Evolutionary conservation across 2,797 vertebrate genomes (phyloP).

Genomic region (Cynodonichthys magdalenae): DNA sequence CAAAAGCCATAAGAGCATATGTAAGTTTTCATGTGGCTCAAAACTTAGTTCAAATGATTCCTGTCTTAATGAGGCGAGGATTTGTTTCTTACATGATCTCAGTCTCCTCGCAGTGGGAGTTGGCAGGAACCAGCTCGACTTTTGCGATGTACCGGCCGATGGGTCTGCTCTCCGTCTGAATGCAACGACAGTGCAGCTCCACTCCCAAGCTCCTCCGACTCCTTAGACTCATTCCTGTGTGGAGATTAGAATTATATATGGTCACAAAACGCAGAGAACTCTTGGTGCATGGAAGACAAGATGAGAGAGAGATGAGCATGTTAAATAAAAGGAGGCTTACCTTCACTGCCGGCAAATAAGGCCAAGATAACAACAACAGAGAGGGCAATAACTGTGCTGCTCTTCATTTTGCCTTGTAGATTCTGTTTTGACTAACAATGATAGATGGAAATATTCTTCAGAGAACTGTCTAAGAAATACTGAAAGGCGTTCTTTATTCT

Average conservation of each 20-base stretch:
- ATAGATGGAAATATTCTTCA: constrained; percentile 18
- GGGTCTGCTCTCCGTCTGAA: constrained; percentile 65
- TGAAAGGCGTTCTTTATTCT: constrained; percentile 3
- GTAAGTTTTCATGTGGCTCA: neutral
- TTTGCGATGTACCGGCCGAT: constrained; percentile 67
- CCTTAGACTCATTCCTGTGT: constrained; percentile 63
- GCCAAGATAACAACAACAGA: constrained; percentile 51
- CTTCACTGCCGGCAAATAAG: constrained; percentile 56
- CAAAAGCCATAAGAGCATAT: constrained; percentile 22
- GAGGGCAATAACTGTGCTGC: constrained; percentile 44
- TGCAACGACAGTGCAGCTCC: constrained; percentile 75
- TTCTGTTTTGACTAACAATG: neutral
- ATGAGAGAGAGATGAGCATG: neutral
- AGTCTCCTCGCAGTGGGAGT: constrained; percentile 65
- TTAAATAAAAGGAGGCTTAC: constrained; percentile 37
- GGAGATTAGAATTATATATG: constrained; percentile 19
- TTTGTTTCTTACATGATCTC: constrained; percentile 76
- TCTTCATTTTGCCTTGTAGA: constrained; percentile 52
- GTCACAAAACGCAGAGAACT: constrained; percentile 41
- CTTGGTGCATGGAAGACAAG: neutral
- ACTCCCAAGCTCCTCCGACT: constrained; percentile 63
- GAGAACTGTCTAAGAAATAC: constrained; percentile 10
- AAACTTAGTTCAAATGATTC: neutral
- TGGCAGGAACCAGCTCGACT: constrained; percentile 66
- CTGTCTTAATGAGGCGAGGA: neutral